These are phyloP conservation scores for Drosophila orena DNA, from an alignment of 1,140 invertebrate species.

Conservation along the genomic window DNA sequence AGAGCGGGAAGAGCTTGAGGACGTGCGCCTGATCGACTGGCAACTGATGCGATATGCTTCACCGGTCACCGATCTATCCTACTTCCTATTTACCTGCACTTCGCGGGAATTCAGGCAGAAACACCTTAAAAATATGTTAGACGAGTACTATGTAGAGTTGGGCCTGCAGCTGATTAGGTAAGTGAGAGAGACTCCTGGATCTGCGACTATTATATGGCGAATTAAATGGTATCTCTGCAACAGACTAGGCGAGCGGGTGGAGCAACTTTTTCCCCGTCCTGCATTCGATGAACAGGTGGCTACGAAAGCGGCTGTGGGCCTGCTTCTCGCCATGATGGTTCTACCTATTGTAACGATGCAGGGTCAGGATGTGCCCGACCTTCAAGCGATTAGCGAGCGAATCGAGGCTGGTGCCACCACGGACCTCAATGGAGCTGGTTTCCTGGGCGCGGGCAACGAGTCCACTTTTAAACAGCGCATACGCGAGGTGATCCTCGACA, in stretches of 20 bases:
- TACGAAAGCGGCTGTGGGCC: slow-evolving; percentile 74
- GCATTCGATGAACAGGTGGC: slow-evolving; percentile 84
- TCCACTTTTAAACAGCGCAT: slow-evolving; percentile 56
- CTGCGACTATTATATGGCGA: slow-evolving; percentile 32
- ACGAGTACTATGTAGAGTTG: slow-evolving; percentile 87
- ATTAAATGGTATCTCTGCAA: too few relatives aligned
- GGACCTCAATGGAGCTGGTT: slow-evolving; percentile 52
- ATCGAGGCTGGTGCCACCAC: slow-evolving; percentile 55
- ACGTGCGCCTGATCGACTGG: slow-evolving; percentile 86
- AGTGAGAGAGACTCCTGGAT: not conserved
- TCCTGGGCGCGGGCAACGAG: slow-evolving; percentile 54
- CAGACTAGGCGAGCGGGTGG: slow-evolving; percentile 83
- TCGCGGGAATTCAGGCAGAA: slow-evolving; percentile 85
- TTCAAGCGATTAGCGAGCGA: slow-evolving; percentile 53
- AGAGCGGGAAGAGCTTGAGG: slow-evolving; percentile 46
- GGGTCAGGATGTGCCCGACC: slow-evolving; percentile 61
- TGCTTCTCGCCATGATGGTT: slow-evolving; percentile 78
- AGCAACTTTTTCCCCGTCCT: slow-evolving; percentile 85
- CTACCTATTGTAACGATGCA: slow-evolving; percentile 76
- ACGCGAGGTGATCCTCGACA: slow-evolving; percentile 59
- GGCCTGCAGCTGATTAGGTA: slow-evolving; percentile 68
- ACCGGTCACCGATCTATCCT: slow-evolving; percentile 87
- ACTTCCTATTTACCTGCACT: slow-evolving; percentile 87
- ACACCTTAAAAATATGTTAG: slow-evolving; percentile 85
- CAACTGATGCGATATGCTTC: slow-evolving; percentile 87